Evolutionary conservation across 2,888 invertebrate species (phyloP).

Genomic region (Amblyjoppa proteus): DNA sequence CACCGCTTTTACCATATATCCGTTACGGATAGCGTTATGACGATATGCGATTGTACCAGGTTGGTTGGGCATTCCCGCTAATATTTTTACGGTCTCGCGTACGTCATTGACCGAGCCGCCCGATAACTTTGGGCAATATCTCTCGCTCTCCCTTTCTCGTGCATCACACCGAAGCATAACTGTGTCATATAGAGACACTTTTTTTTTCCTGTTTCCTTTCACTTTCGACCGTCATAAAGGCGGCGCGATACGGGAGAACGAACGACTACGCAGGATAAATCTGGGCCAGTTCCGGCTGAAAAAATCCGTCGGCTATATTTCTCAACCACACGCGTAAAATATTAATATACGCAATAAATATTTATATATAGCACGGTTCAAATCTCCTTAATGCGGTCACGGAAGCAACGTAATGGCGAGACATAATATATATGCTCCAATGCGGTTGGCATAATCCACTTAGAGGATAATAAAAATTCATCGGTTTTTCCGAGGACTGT

Average conservation of each 20-base stretch:
- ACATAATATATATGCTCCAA: neutral
- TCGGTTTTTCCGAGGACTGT: conserved; percentile 31
- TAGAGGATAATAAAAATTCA: conserved; percentile 64
- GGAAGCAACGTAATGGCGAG: neutral
- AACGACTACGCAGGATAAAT: conserved; percentile 9
- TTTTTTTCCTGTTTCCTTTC: conserved; percentile 60
- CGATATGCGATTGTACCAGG: neutral
- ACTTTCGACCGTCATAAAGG: conserved; percentile 57
- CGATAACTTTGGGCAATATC: neutral
- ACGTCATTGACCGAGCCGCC: neutral
- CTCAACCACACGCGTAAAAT: conserved; percentile 9
- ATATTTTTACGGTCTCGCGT: neutral
- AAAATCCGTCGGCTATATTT: conserved; percentile 34
- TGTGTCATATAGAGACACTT: conserved; percentile 20
- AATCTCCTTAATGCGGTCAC: neutral
- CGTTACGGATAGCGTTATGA: neutral
- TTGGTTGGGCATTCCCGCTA: neutral
- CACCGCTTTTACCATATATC: neutral
- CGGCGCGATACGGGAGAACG: conserved; percentile 16
- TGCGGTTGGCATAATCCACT: conserved; percentile 49
- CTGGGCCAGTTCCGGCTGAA: conserved; percentile 20
- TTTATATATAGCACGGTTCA: neutral
- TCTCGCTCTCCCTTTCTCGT: neutral
- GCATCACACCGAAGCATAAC: neutral
- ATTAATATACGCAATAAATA: neutral